Percentiles rank a stretch among this genome's conserved stretches.
Conservation (phyloP, 2,797 vertebrate genomes). For the Morus bassanus region DNA sequence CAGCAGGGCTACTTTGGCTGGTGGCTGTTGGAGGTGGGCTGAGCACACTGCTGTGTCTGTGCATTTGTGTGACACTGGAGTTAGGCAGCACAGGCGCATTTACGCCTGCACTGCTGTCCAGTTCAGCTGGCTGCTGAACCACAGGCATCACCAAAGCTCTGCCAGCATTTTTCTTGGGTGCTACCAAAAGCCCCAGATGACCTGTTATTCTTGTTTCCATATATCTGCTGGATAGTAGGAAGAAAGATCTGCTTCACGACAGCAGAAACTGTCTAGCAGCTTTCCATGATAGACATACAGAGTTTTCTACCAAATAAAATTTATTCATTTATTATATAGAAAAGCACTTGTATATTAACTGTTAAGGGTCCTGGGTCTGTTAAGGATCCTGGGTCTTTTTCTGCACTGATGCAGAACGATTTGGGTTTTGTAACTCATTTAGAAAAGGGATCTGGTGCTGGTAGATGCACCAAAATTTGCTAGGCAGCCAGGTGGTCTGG, state of each 20-base stretch:
- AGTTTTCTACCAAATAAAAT: not conserved
- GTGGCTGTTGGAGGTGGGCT: not conserved
- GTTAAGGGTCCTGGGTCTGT: not conserved
- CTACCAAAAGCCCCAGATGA: not conserved
- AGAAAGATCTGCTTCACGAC: not conserved
- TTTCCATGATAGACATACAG: not conserved
- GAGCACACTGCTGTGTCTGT: not conserved
- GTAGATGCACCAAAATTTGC: not conserved
- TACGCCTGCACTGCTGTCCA: not conserved
- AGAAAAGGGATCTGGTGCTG: not conserved
- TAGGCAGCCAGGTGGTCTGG: constrained; percentile 21
- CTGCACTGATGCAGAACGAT: not conserved
- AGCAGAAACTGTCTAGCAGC: not conserved
- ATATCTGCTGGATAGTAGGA: not conserved
- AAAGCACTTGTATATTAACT: not conserved
- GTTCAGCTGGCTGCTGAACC: not conserved
- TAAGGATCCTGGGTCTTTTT: not conserved
- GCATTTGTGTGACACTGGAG: rapidly evolving
- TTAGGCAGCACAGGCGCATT: not conserved
- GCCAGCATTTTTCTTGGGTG: not conserved
- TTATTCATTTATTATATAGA: not conserved
- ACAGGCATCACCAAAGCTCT: not conserved
- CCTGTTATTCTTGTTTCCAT: not conserved
- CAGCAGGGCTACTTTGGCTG: not conserved
- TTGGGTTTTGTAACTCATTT: not conserved